Conservation (phyloP, 2,113 vertebrate species). For the Micromys minutus region DNA sequence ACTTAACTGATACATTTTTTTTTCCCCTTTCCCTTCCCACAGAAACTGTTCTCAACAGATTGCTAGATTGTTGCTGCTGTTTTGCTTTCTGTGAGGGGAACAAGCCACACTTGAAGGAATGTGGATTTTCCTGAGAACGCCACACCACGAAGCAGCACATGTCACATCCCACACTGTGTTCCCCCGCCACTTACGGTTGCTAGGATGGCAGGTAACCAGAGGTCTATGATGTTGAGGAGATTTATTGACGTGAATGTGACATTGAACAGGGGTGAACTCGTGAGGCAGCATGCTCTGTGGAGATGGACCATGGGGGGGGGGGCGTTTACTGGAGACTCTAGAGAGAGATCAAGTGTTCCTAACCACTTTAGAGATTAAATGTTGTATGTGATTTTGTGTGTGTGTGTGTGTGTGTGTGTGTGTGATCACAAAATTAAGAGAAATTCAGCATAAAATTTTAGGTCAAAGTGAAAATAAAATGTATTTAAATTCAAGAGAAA, state of each 20-base stretch:
- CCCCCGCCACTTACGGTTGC: constrained; percentile 8
- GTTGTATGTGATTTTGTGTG: constrained; percentile 8
- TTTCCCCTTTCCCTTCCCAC: neutral
- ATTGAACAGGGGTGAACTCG: constrained; percentile 46
- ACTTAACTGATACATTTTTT: neutral
- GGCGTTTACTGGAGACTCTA: constrained; percentile 8
- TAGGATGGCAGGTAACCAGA: neutral
- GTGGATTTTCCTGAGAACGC: neutral
- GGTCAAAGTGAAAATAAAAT: constrained; percentile 42
- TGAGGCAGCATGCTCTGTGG: neutral
- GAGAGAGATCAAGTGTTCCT: constrained; percentile 14
- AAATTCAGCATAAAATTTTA: constrained; percentile 21
- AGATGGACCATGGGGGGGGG: neutral
- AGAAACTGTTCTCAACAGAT: constrained; percentile 42
- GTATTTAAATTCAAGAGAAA: constrained; percentile 37
- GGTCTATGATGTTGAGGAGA: constrained; percentile 29
- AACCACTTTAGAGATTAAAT: constrained; percentile 47
- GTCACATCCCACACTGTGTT: neutral
- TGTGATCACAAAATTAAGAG: constrained; percentile 46
- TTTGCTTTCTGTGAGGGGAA: constrained; percentile 11
- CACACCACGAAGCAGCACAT: no score
- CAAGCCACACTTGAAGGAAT: neutral
- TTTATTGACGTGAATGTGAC: constrained; percentile 45
- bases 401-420: neutral
- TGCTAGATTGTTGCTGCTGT: constrained; percentile 6